A percentile compares a stretch with the other conserved stretches of the same genome.
These are phyloP conservation scores for Battus philenor DNA, from an alignment of 1,140 invertebrate species.

Conservation along the genomic window DNA sequence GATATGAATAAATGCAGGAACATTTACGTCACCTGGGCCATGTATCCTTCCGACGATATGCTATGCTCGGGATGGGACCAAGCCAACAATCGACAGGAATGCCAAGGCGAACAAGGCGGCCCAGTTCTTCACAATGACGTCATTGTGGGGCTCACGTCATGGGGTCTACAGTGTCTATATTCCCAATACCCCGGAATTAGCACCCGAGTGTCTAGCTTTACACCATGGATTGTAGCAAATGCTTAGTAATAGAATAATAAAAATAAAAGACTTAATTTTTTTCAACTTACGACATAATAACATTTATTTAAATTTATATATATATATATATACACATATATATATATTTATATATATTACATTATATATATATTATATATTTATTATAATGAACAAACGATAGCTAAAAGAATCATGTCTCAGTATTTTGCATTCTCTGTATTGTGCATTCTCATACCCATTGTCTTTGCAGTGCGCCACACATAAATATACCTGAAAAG, in stretches of 20 bases:
- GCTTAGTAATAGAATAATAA: constrained; percentile 17
- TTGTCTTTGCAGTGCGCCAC: too few relatives aligned
- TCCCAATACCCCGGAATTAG: constrained; percentile 70
- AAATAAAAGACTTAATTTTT: too few relatives aligned
- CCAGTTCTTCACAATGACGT: constrained; percentile 71
- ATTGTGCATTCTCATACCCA: too few relatives aligned
- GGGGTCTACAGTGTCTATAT: constrained; percentile 72
- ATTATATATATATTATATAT: background rate
- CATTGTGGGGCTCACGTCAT: constrained; percentile 74
- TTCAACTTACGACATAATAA: background rate
- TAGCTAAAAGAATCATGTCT: too few relatives aligned
- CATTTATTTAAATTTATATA: background rate
- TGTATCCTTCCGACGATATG: constrained; percentile 26
- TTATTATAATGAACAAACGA: too few relatives aligned
- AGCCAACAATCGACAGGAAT: constrained; percentile 18
- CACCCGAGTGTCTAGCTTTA: constrained; percentile 48
- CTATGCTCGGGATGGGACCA: constrained; percentile 25
- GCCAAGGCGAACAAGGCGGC: constrained; percentile 29
- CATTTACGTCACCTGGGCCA: constrained; percentile 17
- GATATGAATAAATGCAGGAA: constrained; percentile 23
- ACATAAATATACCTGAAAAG: too few relatives aligned
- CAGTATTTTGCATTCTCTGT: too few relatives aligned
- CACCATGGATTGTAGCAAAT: constrained; percentile 26
- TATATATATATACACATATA: background rate
- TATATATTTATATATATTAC: background rate